Conservation (phyloP, 2,797 vertebrate genomes). For the Staurois parvus region DNA sequence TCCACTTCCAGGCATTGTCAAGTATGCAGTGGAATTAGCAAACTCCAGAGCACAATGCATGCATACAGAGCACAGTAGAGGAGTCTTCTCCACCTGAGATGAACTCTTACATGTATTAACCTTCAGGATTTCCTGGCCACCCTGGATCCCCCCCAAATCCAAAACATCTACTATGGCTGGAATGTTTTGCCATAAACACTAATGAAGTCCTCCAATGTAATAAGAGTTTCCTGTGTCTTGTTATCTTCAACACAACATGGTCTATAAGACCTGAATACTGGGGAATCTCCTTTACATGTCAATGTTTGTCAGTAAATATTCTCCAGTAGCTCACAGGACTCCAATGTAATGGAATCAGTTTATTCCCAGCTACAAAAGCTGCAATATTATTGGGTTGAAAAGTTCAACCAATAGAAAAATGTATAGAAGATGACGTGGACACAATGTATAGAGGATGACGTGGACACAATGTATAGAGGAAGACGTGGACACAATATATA, state of each 20-base stretch:
- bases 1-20: too few relatives aligned
- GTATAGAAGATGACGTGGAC: too few relatives aligned
- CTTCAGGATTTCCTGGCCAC: constrained; percentile 60
- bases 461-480: too few relatives aligned
- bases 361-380: too few relatives aligned
- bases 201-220: constrained; percentile 53
- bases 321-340: constrained; percentile 4
- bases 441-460: too few relatives aligned
- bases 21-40: too few relatives aligned
- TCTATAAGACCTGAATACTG: constrained; percentile 13
- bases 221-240: constrained; percentile 67
- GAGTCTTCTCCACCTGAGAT: neutral
- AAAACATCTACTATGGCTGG: constrained; percentile 59
- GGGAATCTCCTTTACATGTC: neutral
- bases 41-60: too few relatives aligned
- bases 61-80: too few relatives aligned
- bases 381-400: too few relatives aligned
- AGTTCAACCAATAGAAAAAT: too few relatives aligned
- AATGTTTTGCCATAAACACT: constrained; percentile 71
- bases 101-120: constrained; percentile 50
- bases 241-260: constrained; percentile 20
- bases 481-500: too few relatives aligned
- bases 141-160: constrained; percentile 33
- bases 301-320: constrained; percentile 53
- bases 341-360: too few relatives aligned